Evolutionary conservation across 2,113 vertebrate species (phyloP).

Genomic region (Oryzias celebensis): DNA sequence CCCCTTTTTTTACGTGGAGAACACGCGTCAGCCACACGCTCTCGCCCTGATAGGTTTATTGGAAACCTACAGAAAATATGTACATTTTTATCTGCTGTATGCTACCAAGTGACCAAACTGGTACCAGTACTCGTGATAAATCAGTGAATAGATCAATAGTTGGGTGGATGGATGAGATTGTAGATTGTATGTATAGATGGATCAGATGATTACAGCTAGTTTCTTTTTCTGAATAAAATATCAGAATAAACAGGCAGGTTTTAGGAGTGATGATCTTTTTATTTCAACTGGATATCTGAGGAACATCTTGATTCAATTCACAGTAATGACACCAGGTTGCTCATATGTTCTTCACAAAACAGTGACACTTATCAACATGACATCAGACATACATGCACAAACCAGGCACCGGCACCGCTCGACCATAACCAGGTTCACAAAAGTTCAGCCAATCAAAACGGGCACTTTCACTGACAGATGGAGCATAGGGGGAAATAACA

Average conservation of each 20-base stretch:
- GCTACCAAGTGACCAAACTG: too few relatives aligned
- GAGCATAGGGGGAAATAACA: not conserved
- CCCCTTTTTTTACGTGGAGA: too few relatives aligned
- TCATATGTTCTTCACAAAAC: slow-evolving; percentile 60
- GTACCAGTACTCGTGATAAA: too few relatives aligned
- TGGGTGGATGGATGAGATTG: too few relatives aligned
- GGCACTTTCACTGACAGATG: slow-evolving; percentile 24
- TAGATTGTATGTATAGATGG: too few relatives aligned
- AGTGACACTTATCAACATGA: slow-evolving; percentile 59
- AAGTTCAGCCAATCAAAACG: slow-evolving; percentile 47
- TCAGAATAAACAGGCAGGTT: slow-evolving; percentile 5
- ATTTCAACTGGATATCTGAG: slow-evolving; percentile 60
- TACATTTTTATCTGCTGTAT: too few relatives aligned
- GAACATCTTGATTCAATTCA: slow-evolving; percentile 60
- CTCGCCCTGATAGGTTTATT: too few relatives aligned
- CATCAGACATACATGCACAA: slow-evolving; percentile 73
- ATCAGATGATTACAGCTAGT: too few relatives aligned
- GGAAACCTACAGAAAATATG: too few relatives aligned
- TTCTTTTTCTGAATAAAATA: too few relatives aligned
- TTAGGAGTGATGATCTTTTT: slow-evolving; percentile 54
- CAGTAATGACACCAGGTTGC: slow-evolving; percentile 59
- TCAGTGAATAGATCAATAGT: too few relatives aligned
- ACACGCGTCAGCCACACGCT: too few relatives aligned
- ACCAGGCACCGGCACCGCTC: slow-evolving; percentile 31
- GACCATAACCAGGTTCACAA: slow-evolving; percentile 42